Percentiles rank a stretch among this genome's conserved stretches.
Evolutionary conservation across 2,888 invertebrate genomes (phyloP).

Genomic region (Trichopria drosophilae): DNA sequence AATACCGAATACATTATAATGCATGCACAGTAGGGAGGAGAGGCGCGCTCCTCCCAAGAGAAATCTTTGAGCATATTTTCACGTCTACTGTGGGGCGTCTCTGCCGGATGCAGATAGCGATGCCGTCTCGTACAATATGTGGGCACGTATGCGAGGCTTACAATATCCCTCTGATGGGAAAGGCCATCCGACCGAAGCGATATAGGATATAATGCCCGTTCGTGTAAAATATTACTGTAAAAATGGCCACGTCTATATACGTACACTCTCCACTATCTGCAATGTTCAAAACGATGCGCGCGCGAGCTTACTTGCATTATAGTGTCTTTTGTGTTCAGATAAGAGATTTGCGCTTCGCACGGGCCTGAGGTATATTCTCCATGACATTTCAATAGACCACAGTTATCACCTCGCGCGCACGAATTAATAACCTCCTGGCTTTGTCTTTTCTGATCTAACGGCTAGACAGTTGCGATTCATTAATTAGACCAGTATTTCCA

Average conservation of each 20-base stretch:
- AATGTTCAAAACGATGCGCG: conserved; percentile 24
- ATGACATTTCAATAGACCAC: too few relatives aligned
- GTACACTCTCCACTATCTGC: conserved; percentile 24
- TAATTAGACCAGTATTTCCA: too few relatives aligned
- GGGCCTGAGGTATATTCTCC: background rate
- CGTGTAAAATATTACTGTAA: conserved; percentile 52
- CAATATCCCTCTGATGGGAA: conserved; percentile 54
- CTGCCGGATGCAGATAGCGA: conserved; percentile 58
- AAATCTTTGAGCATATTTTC: conserved; percentile 57
- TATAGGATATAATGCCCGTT: conserved; percentile 48
- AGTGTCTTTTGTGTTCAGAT: conserved; percentile 33
- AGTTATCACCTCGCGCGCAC: too few relatives aligned
- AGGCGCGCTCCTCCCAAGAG: conserved; percentile 46
- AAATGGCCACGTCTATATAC: conserved; percentile 43
- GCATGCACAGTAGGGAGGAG: conserved; percentile 12
- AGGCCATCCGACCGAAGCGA: conserved; percentile 52
- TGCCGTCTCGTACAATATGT: conserved; percentile 41
- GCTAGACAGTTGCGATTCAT: too few relatives aligned
- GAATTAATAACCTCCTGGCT: too few relatives aligned
- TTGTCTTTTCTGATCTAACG: too few relatives aligned
- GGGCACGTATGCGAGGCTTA: conserved; percentile 42
- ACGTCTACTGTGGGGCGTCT: conserved; percentile 52
- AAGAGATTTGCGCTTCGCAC: conserved; percentile 13
- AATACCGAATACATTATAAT: conserved; percentile 24
- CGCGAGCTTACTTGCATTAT: conserved; percentile 35